Base-by-base conservation (phyloP, 2,113 vertebrate species). In the Genyomyrus donnyi region DNA sequence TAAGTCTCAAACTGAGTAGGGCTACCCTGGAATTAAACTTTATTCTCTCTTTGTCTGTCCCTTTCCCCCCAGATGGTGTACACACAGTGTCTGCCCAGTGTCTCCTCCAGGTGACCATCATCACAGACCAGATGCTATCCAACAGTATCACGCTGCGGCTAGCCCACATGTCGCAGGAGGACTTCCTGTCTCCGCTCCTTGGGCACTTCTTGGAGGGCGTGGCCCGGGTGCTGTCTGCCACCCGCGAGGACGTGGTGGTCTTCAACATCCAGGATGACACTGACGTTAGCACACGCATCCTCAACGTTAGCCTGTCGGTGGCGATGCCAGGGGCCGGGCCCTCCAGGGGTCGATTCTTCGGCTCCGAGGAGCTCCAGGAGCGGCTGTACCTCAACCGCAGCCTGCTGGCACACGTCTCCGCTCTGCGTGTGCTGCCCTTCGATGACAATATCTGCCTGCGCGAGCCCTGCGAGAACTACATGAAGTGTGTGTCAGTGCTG, bases 371-470 rank as follows among this genome's bases (percentile, higher is more conserved):
- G 91, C 96, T 99, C 17, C 98, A 98, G 95, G 98, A 99, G 95
- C 96, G 97, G 85, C 93, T 99, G 49, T 99, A 99, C 92, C 95
- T 99, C 88, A 99, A 99, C 95, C 97, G 98, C 62, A 98, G 97
- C 85, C 96, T 99, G 84, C 94, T 99, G 56, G 95, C 97, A 0
- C 95, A 95, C 92, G 94, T 97, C 92, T 97, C 98, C 0, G 97
- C 97, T 0, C 98, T 99, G 95, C 96, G 95, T 1, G 98, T 99
- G 66, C 96, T 99, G 88, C 98, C 98, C 66, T 99, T 99, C 24
- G 98, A 99, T 1, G 98, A 99, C 96, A 99, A 99, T 93, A 97
- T 99, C 95, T 99, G 98, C 93, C 96, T 99, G 80, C 96, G 98
- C 0, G 98, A 99, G 93, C 98, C 98, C 0, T 99, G 98, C 4